Evolutionary conservation across 2,113 vertebrate species (phyloP), one percentile per base, ranked within the genome.

Genomic region (Ellobius talpinus): DNA sequence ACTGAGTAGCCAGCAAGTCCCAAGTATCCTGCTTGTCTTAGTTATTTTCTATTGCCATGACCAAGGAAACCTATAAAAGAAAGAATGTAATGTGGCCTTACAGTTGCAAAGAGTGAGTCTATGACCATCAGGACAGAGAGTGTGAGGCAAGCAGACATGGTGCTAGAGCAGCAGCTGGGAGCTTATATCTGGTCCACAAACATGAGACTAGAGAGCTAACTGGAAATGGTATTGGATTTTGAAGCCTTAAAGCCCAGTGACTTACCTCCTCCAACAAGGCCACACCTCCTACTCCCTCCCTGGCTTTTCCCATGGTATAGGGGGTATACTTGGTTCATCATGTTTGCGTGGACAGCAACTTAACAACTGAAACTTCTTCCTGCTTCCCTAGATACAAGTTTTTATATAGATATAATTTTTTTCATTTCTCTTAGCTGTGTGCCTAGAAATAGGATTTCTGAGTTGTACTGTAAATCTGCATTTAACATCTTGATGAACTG

Each of bases 401-500:
- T 96, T 90, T 91, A 61, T 84, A 26, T 70, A 17, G 11, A 39
- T 68, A 5, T 29, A 16, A 12, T 13, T 66, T 66, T 66, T 93
- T 89, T 87, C 24, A 58, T 91, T 93, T 74, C 61, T 91, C 9
- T 68, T 91, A 78, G 50, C 14, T 65, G 33, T 66, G n/a, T 85
- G 89, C 10, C 58, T 65, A 61, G 19, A 65, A 78, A 23, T 87
- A 73, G 66, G 66, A 93, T 90, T 87, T 58, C 65, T 85, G 14
- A 65, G 55, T 68, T 65, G 68, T 66, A 26, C n/a, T 78, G 39
- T 92, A 79, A 92, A 45, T 92, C 39, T 68, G 2, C 65, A 17
- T 31, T 87, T 68, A 84, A 74, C 17, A 76, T 90, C 90, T 90
- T 90, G 58, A 88, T 31, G 16, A 95, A 24, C 55, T 86, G 13